Base-by-base conservation (phyloP, 2,888 invertebrate species). In the Andrena chrysosceles region DNA sequence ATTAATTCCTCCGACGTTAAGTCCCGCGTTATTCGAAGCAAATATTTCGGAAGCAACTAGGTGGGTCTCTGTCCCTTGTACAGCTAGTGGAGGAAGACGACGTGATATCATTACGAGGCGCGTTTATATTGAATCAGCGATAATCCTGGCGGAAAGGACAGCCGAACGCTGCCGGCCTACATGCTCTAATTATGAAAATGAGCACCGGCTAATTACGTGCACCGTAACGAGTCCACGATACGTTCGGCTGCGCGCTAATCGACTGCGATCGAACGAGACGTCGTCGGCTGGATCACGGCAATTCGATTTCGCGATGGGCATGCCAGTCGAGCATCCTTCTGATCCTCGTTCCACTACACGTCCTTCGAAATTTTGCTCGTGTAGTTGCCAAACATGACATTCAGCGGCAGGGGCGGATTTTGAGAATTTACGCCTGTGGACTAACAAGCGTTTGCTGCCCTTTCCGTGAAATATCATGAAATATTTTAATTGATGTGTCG, bases 1-100 rank as follows among this genome's bases (percentile, higher is more conserved):
- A 81, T 81, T 81, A 81, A 78, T 81, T 73, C 69, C 42, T 31
- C 33, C 78, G 16, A 60, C 48, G 56, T 59, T 78, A 69, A 78
- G 68, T n/a, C 60, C 6, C 23, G 49, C 42, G 72, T 69, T 73
- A 66, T 69, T 60, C 64, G 66, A 48, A 54, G 60, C 48, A 78
- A 78, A 81, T 73, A 81, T 81, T 78, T 72, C 64, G 69, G 69
- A 73, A 81, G 33, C 72, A 4, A 64, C 63, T 26, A 42, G 26
- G 13, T 26, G 64, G 64, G 49, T 48, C 60, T 66, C 59, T 29
- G 16, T 10, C 2, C 26, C 8, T 13, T 5, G 10, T n/a, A 63
- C n/a, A 33, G 31, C 42, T 42, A 16, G 16, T 16, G 16, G 42
- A 42, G 42, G 33, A 48, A 62, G 54, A 49, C 33, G 31, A 8